Evolutionary conservation across 2,113 vertebrate species (phyloP).

Genomic region (Electrona antarctica): DNA sequence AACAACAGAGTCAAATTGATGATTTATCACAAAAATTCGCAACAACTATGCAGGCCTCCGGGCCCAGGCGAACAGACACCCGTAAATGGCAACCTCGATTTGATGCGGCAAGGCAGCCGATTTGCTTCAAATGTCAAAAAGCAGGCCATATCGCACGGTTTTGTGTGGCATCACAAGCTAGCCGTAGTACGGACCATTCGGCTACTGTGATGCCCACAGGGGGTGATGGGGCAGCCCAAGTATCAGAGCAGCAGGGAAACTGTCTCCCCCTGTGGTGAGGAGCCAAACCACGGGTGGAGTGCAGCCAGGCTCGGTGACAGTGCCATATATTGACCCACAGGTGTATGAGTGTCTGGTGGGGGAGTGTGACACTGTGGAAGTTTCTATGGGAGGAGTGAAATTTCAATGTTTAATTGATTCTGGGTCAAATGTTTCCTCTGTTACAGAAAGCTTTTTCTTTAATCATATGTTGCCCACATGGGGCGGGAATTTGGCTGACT

Average conservation of each 20-base stretch:
- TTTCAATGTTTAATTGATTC: neutral
- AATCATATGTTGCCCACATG: neutral
- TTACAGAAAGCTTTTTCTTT: neutral
- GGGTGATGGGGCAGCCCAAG: neutral
- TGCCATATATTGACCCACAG: neutral
- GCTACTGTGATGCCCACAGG: neutral
- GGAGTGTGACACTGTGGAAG: neutral
- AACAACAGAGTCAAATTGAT: neutral
- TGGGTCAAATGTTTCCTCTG: neutral
- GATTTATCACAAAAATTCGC: neutral
- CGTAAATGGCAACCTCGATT: too few species aligned
- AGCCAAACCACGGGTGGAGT: constrained; percentile 10
- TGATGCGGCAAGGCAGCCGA: neutral
- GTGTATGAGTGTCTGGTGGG: constrained; percentile 2
- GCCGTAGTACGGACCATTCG: neutral
- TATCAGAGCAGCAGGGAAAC: constrained; percentile 11
- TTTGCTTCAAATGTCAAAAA: constrained; percentile 5
- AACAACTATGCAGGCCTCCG: neutral
- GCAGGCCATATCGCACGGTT: neutral
- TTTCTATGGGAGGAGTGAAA: neutral
- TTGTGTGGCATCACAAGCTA: neutral
- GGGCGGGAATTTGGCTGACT: neutral
- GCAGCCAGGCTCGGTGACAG: neutral
- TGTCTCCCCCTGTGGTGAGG: constrained; percentile 6
- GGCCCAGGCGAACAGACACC: neutral